Base-by-base conservation (phyloP, 2,888 invertebrate genomes). In the Galerucella pusilla region DNA sequence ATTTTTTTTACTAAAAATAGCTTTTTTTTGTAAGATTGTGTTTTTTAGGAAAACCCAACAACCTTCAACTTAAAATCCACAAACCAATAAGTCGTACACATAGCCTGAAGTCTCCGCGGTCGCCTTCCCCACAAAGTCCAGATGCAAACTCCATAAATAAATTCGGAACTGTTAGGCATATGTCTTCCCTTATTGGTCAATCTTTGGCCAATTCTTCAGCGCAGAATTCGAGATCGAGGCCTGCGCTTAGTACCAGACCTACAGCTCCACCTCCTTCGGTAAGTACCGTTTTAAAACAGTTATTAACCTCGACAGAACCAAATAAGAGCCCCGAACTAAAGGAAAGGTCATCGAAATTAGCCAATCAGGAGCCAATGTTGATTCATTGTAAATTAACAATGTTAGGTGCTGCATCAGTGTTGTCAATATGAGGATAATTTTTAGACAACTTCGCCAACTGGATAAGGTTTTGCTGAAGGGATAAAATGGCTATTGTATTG, bases 61-160 rank as follows among this genome's bases (percentile, higher is more conserved):
- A 93, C 3, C 93, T 93, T 54, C 92, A 91, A 42, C 93, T 93
- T 86, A 87, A 91, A 42, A 78, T 74, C 68, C 77, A 77, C 57
- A 74, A 78, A 69, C 85, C 89, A 60, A 93, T 94, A 4, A 90
- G 92, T 11, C 89, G 96, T 77, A 94, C 96, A 80, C 96, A 95
- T 86, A 96, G 96, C 86, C 94, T 96, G 94, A 91, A 94, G 86
- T 90, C 93, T 81, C 94, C 95, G 42, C 92, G 94, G 88, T 94
- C 91, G 1, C 90, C 91, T 0, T 90, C 91, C 1, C 90, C 90
- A 1, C 87, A 90, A 60, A 89, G 89, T 57, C 88, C 89, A 14
- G 80, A 79, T 20, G 80, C 80, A 16, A 76, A 79, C 59, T 80
- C 81, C 68, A 76, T 79, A 20, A 78, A 79, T 28, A 87, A 88